Evolutionary conservation across 2,113 vertebrate genomes (phyloP), one percentile per base, ranked within the genome.

Genomic region (Scomber scombrus): DNA sequence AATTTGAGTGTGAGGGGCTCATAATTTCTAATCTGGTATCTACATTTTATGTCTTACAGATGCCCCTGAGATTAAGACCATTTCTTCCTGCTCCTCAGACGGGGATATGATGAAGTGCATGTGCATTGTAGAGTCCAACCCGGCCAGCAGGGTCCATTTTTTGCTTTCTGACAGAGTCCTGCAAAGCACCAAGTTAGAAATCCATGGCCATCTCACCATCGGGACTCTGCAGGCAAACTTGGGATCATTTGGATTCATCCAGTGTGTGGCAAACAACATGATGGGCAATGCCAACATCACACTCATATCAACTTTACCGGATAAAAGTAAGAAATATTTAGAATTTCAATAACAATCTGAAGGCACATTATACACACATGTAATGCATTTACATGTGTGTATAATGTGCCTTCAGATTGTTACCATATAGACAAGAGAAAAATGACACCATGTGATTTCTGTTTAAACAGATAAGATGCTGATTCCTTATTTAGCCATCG

Each of bases 121-220:
- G 29, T 95, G 94, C 71, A 82, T 85, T 3, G 89, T 71, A 5
- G 91, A 94, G n/a, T 94, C 94, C 29, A 69, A 68, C 13, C 94
- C 94, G 26, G 45, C 87, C 50, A 84, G 92, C 43, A 47, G 13
- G 6, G 71, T 95, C 43, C 40, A 60, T 8, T 93, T 94, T 88
- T 45, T 84, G 21, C 45, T 88, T 46, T 26, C 71, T 31, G 71
- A 86, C 55, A 56, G 5, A 71, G 34, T 84, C 51, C 49, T 92
- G 6, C 55, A 29, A 8, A 85, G 58, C 34, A 63, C 50, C 34
- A 70, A n/a, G 1, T 29, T 45, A 23, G 85, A 93, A 31, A 65
- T 21, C 45, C 70, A 89, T 0, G 81, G 78, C 21, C 61, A 63
- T 15, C 4, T 93, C 16, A 90, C 83, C 9, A 88, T 78, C 2